These are phyloP conservation scores for Tragelaphus scriptus DNA, from an alignment of 2,113 vertebrate species.

Conservation along the genomic window DNA sequence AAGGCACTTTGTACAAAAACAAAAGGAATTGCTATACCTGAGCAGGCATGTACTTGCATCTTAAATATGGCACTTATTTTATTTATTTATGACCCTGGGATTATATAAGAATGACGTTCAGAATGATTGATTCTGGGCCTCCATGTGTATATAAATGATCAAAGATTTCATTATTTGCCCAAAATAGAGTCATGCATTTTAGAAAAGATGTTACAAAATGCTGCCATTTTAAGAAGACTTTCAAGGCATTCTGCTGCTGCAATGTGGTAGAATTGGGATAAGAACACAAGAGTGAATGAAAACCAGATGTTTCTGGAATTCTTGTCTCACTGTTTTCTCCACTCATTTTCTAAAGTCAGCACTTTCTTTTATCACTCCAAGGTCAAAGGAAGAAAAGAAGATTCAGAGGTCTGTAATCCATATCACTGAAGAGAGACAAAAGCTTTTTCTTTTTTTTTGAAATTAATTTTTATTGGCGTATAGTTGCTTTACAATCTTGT, in stretches of 20 bases:
- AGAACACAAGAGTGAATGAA: not conserved
- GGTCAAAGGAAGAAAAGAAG: not conserved
- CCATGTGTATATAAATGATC: slow-evolving; percentile 29
- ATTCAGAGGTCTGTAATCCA: not conserved
- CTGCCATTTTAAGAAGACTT: slow-evolving; percentile 20
- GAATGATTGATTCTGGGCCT: not conserved
- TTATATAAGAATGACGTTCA: not conserved
- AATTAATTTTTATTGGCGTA: not conserved
- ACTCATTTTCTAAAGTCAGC: not conserved
- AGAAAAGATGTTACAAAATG: slow-evolving; percentile 50
- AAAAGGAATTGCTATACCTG: not conserved
- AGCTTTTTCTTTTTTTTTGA: not conserved
- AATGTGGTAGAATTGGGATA: not conserved
- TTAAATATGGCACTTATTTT: not conserved
- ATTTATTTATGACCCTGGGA: not conserved
- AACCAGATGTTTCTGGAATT: not conserved
- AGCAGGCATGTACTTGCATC: not conserved
- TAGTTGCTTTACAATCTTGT: not conserved
- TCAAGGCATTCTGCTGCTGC: not conserved
- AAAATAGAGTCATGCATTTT: slow-evolving; percentile 43
- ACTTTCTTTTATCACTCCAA: not conserved
- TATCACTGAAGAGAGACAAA: not conserved
- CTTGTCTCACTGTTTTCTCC: not conserved
- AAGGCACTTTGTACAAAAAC: not conserved
- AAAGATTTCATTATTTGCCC: slow-evolving; percentile 45